Evolutionary conservation across 2,888 invertebrate genomes (phyloP).

Genomic region (Nineta flava): DNA sequence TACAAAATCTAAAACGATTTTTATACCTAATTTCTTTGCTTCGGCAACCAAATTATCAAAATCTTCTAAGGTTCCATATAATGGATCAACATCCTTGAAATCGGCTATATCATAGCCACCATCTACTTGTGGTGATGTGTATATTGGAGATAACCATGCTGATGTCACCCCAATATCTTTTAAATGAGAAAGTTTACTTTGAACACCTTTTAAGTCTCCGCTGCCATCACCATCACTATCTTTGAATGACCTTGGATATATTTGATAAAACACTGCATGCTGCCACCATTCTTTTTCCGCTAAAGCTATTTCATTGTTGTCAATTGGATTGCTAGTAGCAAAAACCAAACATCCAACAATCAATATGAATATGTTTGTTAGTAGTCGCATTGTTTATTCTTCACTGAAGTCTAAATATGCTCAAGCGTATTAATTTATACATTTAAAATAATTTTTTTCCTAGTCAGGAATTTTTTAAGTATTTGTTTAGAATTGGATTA

Average conservation of each 20-base stretch:
- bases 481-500: too few species aligned
- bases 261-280: conserved; percentile 65
- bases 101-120: conserved; percentile 79
- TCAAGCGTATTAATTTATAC: too few species aligned
- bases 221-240: conserved; percentile 71
- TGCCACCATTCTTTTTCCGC: conserved; percentile 59
- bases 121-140: conserved; percentile 68
- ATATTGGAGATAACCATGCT: conserved; percentile 76
- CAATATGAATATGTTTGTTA: too few species aligned
- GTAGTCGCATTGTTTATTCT: too few species aligned
- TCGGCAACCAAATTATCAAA: conserved; percentile 40
- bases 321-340: neutral
- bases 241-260: conserved; percentile 70
- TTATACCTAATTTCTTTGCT: conserved; percentile 38
- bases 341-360: too few species aligned
- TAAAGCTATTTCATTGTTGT: neutral
- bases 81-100: conserved; percentile 52
- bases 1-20: conserved; percentile 29
- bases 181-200: neutral
- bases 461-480: too few species aligned
- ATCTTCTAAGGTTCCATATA: conserved; percentile 59
- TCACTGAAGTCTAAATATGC: too few species aligned
- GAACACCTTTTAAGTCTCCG: conserved; percentile 62
- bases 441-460: too few species aligned
- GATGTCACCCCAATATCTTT: conserved; percentile 50